Conservation (phyloP, 1,140 invertebrate species). For the Limonius californicus region DNA sequence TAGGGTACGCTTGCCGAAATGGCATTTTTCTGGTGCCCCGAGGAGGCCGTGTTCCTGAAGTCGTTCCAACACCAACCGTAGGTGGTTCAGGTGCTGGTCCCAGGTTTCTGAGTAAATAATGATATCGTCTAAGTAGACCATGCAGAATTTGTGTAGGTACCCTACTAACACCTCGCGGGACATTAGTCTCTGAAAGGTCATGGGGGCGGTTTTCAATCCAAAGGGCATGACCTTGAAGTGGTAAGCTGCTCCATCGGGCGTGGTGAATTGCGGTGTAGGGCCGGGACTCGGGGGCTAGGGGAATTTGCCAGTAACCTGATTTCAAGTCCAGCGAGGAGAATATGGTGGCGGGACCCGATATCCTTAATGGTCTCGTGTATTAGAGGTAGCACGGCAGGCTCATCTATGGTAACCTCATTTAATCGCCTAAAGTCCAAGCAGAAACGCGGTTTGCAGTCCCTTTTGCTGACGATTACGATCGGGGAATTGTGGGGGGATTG, state of each 20-base stretch:
- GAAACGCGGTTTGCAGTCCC: background rate
- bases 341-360: constrained; percentile 4
- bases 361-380: constrained; percentile 8
- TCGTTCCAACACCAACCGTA: constrained; percentile 19
- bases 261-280: constrained; percentile 35
- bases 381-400: constrained; percentile 33
- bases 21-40: constrained; percentile 9
- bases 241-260: constrained; percentile 23
- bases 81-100: constrained; percentile 19
- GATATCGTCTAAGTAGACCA: constrained; percentile 26
- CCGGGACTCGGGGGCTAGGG: constrained; percentile 11
- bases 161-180: constrained; percentile 22
- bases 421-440: background rate
- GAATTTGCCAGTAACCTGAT: constrained; percentile 36
- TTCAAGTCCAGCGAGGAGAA: constrained; percentile 32
- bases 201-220: constrained; percentile 28
- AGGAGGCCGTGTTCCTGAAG: constrained; percentile 14
- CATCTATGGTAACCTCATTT: constrained; percentile 33
- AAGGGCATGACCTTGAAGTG: constrained; percentile 36
- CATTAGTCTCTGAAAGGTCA: constrained; percentile 30
- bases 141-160: constrained; percentile 14
- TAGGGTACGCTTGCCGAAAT: background rate
- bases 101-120: constrained; percentile 8
- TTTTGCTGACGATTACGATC: background rate
- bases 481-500: background rate